phyloP scores from a whole-genome alignment of 2,888 invertebrate species.

The Synanthedon vespiformis region DNA sequence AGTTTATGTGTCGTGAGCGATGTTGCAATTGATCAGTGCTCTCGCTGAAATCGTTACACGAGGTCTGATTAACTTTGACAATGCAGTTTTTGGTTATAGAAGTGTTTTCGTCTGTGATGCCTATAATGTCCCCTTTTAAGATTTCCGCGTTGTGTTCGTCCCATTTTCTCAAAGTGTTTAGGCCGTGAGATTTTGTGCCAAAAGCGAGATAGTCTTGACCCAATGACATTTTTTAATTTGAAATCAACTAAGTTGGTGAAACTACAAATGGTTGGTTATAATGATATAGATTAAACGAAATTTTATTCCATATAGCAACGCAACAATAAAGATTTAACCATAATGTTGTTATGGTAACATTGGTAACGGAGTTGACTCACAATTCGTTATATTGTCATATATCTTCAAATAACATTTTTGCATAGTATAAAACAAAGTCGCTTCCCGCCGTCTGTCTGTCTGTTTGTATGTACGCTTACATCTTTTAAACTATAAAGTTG shows the following conservation, averaged over 20 bases:
- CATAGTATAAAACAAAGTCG: too few species aligned
- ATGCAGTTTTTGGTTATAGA: conserved; percentile 57
- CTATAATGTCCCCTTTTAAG: conserved; percentile 53
- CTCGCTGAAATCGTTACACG: conserved; percentile 48
- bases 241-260: not conserved
- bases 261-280: not conserved
- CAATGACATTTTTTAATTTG: conserved; percentile 27
- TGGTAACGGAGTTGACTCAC: too few species aligned
- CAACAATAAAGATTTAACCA: not conserved
- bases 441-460: too few species aligned
- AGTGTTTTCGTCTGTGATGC: conserved; percentile 48
- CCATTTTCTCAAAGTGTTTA: conserved; percentile 45
- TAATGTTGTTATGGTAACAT: too few species aligned
- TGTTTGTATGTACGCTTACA: too few species aligned
- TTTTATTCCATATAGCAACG: not conserved
- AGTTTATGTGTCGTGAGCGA: conserved; percentile 52
- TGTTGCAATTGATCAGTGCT: conserved; percentile 53
- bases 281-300: not conserved
- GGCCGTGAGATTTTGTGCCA: conserved; percentile 35
- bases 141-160: conserved; percentile 45
- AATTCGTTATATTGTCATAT: too few species aligned
- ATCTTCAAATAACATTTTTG: too few species aligned
- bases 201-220: conserved; percentile 42
- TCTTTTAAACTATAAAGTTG: too few species aligned
- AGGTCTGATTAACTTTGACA: conserved; percentile 54